Evolutionary conservation across 2,113 vertebrate genomes (phyloP), one percentile per base, ranked within the genome.

Genomic region (Melierax canorus): DNA sequence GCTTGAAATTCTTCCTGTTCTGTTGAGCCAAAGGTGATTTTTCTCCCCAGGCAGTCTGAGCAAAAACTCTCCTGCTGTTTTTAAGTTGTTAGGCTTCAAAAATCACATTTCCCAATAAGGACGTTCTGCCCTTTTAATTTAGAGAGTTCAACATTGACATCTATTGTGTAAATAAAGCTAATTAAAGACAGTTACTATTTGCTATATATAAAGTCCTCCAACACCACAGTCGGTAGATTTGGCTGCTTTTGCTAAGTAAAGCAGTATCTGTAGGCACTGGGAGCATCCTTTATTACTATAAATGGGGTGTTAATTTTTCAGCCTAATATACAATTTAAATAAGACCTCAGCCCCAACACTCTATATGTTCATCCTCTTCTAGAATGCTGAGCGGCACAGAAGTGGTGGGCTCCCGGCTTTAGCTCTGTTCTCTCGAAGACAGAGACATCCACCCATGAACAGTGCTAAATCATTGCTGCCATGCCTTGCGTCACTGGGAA

Each of bases 11-110:
- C 64, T 92, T 66, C 86, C 43, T 66, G 48, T 34, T 81, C 22
- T 36, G 41, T 19, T 73, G 91, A 94, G 92, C 91, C 92, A 94
- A 87, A 95, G 92, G 94, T 87, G 92, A 59, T 85, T 88, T 94
- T 91, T 93, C 80, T 89, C 69, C 53, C 60, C 58, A 46, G 71
- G 91, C 80, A 81, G 68, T 24, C 80, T 51, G 41, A 96, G 66
- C 48, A 83, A 71, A 96, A 80, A 66, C 36, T 43, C 80, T 78
- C 60, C 68, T 0, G 0, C 55, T 78, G 72, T 13, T 86, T 93
- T 88, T 66, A 66, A 79, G 38, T 24, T 71, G 67, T 71, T 11
- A 46, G 82, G 60, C 79, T 94, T 88, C 86, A 91, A 89, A 92
- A 94, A 77, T 80, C 26, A 3, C 41, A 39, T 92, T 91, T 93